Evolutionary conservation across 2,113 vertebrate species (phyloP).

Genomic region (Python bivittatus): DNA sequence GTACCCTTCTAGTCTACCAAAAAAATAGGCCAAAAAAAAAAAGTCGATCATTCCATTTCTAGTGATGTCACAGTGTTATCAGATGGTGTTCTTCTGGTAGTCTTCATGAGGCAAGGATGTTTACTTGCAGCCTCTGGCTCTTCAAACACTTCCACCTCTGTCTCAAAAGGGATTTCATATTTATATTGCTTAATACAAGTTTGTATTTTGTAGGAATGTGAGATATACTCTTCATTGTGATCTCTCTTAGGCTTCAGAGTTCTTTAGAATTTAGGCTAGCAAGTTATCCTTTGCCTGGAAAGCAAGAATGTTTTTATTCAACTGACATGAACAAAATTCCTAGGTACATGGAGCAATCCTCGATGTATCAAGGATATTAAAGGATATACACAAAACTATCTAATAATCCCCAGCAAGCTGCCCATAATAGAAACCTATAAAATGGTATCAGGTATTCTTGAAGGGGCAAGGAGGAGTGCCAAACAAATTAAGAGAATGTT

Average conservation of each 20-base stretch:
- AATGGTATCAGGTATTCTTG: not conserved
- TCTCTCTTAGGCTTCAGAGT: not conserved
- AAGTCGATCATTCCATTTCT: too few relatives aligned
- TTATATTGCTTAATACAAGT: not conserved
- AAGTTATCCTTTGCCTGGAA: not conserved
- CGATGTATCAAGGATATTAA: not conserved
- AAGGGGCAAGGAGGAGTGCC: not conserved
- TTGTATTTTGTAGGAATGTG: not conserved
- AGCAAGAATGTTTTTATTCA: not conserved
- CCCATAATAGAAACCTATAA: not conserved
- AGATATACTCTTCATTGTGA: not conserved
- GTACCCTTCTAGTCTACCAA: too few relatives aligned
- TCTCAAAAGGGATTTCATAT: not conserved
- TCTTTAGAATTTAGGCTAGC: not conserved
- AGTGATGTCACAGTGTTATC: too few relatives aligned
- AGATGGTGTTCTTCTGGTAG: too few relatives aligned
- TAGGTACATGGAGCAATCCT: not conserved
- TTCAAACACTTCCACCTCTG: not conserved
- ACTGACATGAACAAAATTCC: not conserved
- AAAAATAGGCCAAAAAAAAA: too few relatives aligned
- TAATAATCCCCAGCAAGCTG: not conserved
- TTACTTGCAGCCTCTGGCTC: too few relatives aligned
- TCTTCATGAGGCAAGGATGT: too few relatives aligned
- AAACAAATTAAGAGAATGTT: not conserved
- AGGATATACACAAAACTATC: not conserved